A percentile compares a stretch with the other conserved stretches of the same genome.
These are phyloP conservation scores for Sebastes reedi DNA, from an alignment of 2,797 vertebrate species.

Conservation along the genomic window DNA sequence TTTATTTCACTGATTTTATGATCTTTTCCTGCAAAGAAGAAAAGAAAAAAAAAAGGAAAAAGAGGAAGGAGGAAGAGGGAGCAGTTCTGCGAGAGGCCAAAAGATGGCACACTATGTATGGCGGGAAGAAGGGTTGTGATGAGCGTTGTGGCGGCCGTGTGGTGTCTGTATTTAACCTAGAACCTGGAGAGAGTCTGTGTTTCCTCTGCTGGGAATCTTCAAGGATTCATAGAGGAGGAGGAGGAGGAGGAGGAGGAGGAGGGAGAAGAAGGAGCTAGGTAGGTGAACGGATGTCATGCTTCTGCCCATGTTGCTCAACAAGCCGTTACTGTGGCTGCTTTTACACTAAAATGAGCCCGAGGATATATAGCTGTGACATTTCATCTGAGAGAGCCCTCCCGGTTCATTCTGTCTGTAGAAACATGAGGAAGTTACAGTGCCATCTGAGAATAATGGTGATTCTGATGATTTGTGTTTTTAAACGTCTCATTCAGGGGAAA, in stretches of 20 bases:
- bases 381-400: conserved; percentile 34
- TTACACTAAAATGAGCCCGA: conserved; percentile 66
- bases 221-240: conserved; percentile 61
- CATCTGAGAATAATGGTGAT: conserved; percentile 50
- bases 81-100: conserved; percentile 73
- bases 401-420: conserved; percentile 56
- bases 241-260: conserved; percentile 46
- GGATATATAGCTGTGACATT: conserved; percentile 71
- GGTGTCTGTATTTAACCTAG: conserved; percentile 78
- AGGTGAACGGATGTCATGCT: conserved; percentile 72
- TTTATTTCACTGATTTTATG: conserved; percentile 78
- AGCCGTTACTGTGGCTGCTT: conserved; percentile 50
- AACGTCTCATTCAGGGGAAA: conserved; percentile 36
- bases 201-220: conserved; percentile 78
- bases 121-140: conserved; percentile 36
- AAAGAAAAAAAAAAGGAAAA: background rate
- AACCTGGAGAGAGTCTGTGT: conserved; percentile 76
- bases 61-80: background rate
- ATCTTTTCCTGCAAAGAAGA: conserved; percentile 51
- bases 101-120: conserved; percentile 84
- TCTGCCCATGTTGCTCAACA: conserved; percentile 67
- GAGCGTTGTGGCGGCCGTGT: conserved; percentile 48
- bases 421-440: conserved; percentile 51
- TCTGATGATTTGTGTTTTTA: conserved; percentile 57
- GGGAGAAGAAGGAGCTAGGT: conserved; percentile 62